Conservation (phyloP, 2,797 vertebrate genomes). For the Lacerta bilineata region DNA sequence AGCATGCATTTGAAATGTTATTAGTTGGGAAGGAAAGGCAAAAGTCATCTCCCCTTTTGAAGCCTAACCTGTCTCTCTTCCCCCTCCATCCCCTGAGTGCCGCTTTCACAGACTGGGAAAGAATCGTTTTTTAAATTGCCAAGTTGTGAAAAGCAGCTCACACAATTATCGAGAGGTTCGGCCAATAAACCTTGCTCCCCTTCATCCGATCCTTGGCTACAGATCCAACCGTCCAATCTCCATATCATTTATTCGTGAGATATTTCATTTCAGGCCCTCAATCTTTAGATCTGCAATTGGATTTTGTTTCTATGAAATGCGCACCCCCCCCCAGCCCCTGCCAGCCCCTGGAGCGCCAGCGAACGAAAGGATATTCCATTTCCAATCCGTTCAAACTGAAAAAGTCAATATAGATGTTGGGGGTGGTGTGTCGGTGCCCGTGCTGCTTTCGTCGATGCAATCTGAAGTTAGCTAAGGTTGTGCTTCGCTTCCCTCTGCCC, state of each 20-base stretch:
- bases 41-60: slow-evolving; percentile 73
- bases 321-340: slow-evolving; percentile 49
- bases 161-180: slow-evolving; percentile 31
- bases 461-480: background rate
- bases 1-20: slow-evolving; percentile 66
- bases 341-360: slow-evolving; percentile 63
- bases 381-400: slow-evolving; percentile 75
- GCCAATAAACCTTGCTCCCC: slow-evolving; percentile 6
- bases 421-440: slow-evolving; percentile 29
- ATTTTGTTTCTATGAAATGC: slow-evolving; percentile 79
- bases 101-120: background rate
- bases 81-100: background rate
- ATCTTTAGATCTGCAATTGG: slow-evolving; percentile 78
- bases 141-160: slow-evolving; percentile 5
- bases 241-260: slow-evolving; percentile 75
- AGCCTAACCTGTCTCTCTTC: slow-evolving; percentile 14
- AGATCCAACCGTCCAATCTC: slow-evolving; percentile 73
- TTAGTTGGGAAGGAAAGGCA: slow-evolving; percentile 63
- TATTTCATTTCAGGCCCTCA: slow-evolving; percentile 78
- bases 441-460: accelerated
- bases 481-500: accelerated
- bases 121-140: slow-evolving; percentile 33
- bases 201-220: slow-evolving; percentile 9
- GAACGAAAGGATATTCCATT: slow-evolving; percentile 78
- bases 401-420: slow-evolving; percentile 75